Conservation (phyloP, 2,113 vertebrate species). For the Saguinus midas region DNA sequence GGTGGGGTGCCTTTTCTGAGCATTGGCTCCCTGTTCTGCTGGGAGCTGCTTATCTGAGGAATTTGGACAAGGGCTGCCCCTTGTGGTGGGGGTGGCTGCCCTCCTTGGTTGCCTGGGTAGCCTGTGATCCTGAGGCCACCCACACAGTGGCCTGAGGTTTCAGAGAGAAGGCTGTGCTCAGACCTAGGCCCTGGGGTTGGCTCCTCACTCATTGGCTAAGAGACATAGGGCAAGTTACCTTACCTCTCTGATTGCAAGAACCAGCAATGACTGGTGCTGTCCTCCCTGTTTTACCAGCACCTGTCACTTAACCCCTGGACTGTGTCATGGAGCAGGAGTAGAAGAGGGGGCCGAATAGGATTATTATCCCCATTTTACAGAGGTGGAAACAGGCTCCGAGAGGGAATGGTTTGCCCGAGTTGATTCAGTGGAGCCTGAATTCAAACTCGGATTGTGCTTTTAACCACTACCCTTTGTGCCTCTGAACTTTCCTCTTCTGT, state of each 20-base stretch:
- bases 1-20: neutral
- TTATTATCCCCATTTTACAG: neutral
- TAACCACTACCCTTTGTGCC: neutral
- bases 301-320: slow-evolving; percentile 36
- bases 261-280: neutral
- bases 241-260: neutral
- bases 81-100: slow-evolving; percentile 47
- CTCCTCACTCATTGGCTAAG: neutral
- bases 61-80: slow-evolving; percentile 64
- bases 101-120: neutral
- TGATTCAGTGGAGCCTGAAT: neutral
- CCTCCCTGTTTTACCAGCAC: neutral
- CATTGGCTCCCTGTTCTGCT: slow-evolving; percentile 49
- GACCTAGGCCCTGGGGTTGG: neutral
- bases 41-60: slow-evolving; percentile 83
- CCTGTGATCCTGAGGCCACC: neutral
- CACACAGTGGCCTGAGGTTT: neutral
- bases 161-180: neutral
- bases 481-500: slow-evolving; percentile 12
- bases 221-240: neutral
- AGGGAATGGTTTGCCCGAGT: neutral
- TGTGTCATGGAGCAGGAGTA: neutral
- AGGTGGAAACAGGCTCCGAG: neutral
- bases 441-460: slow-evolving; percentile 1
- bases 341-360: neutral